Percentiles rank a stretch among this genome's conserved stretches.
These are phyloP conservation scores for Odontesthes bonariensis DNA, from an alignment of 2,113 vertebrate species.

Conservation along the genomic window DNA sequence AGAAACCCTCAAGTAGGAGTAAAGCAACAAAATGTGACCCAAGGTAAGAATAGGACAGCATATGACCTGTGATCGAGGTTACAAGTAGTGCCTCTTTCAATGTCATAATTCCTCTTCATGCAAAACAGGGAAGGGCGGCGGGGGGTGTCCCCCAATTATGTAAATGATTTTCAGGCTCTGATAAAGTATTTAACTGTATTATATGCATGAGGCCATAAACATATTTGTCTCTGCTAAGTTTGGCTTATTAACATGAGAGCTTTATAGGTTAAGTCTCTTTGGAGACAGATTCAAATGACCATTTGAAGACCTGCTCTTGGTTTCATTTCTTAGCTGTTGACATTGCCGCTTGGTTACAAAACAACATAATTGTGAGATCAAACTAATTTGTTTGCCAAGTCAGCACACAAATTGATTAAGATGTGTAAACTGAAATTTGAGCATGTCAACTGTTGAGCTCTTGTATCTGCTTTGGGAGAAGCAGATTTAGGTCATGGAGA, in stretches of 20 bases:
- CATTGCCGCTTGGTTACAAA: neutral
- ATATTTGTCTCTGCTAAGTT: neutral
- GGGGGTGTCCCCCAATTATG: no score
- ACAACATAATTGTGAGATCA: neutral
- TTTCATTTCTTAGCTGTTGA: neutral
- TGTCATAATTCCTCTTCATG: no score
- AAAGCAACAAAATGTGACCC: no score
- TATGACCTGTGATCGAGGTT: no score
- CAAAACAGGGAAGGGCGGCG: no score
- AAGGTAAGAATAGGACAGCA: no score
- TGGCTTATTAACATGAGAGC: neutral
- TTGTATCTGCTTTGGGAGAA: constrained; percentile 51
- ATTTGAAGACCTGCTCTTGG: neutral
- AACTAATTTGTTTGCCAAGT: neutral
- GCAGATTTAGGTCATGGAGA: constrained; percentile 80
- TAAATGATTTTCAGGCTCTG: no score
- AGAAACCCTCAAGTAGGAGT: no score
- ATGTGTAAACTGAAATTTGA: constrained; percentile 51
- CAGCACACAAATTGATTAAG: constrained; percentile 31
- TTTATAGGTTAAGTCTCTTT: neutral
- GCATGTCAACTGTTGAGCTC: constrained; percentile 61
- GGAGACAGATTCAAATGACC: neutral
- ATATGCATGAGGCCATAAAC: no score
- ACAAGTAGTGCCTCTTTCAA: no score
- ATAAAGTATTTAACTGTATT: no score